Evolutionary conservation across 2,113 vertebrate genomes (phyloP).

Genomic region (Gobiocypris rarus): DNA sequence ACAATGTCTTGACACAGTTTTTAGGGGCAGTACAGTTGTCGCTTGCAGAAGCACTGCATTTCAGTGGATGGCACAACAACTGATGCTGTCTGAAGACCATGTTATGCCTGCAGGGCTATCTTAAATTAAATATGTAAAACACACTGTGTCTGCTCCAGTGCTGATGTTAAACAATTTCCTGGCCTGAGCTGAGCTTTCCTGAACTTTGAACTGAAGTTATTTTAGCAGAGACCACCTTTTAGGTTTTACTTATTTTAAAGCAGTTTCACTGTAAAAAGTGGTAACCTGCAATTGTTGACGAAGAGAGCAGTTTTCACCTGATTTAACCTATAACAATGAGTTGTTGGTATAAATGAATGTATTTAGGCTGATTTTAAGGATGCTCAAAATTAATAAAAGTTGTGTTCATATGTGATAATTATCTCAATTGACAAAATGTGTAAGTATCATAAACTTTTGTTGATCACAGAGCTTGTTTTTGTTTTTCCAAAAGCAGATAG

Average conservation of each 20-base stretch:
- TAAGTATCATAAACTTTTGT: too few relatives aligned
- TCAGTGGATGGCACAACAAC: conserved; percentile 11
- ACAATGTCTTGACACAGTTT: not conserved
- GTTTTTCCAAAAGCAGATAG: too few relatives aligned
- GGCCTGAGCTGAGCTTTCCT: not conserved
- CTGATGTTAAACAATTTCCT: conserved; percentile 6
- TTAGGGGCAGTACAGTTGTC: not conserved
- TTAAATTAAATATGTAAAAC: conserved; percentile 37
- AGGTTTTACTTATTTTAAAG: not conserved
- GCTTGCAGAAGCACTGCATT: not conserved
- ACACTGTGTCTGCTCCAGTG: conserved; percentile 14
- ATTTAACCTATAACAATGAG: too few relatives aligned
- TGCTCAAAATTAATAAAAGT: too few relatives aligned
- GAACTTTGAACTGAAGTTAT: not conserved
- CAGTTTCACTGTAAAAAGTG: not conserved
- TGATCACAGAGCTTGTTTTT: too few relatives aligned
- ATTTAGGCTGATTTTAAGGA: too few relatives aligned
- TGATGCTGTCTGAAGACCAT: conserved; percentile 1
- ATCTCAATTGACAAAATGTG: too few relatives aligned
- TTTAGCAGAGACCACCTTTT: not conserved
- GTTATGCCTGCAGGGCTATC: not conserved
- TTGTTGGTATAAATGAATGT: too few relatives aligned
- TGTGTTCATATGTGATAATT: too few relatives aligned
- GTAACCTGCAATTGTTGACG: not conserved
- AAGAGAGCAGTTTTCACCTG: too few relatives aligned